These are phyloP conservation scores for Nasonia vitripennis DNA, from an alignment of 1,140 invertebrate species.

Conservation along the genomic window DNA sequence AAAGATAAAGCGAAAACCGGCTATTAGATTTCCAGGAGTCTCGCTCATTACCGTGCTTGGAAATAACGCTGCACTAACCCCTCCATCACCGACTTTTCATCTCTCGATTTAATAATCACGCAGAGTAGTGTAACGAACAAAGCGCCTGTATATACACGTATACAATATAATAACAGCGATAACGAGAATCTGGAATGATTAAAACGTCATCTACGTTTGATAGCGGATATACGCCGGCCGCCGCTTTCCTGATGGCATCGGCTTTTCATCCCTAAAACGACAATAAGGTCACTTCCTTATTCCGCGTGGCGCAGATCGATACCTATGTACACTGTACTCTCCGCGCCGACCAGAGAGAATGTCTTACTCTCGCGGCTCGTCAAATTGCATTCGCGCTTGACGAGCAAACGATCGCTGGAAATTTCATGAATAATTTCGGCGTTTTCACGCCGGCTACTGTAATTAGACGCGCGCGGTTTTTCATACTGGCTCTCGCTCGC, in stretches of 20 bases:
- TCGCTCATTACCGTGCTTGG: neutral
- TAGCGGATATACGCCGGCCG: neutral
- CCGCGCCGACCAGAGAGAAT: neutral
- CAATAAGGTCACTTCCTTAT: conserved; percentile 42
- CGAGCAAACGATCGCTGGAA: neutral
- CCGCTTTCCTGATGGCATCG: neutral
- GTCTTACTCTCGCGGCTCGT: neutral
- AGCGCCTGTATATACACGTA: neutral
- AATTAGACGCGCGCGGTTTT: neutral
- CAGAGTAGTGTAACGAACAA: neutral
- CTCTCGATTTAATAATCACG: neutral
- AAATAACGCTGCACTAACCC: neutral
- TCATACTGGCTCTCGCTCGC: neutral
- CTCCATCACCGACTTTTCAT: neutral
- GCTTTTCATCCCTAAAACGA: conserved; percentile 26
- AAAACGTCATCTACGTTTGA: conserved; percentile 33
- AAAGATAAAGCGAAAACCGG: no score
- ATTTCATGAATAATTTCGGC: neutral
- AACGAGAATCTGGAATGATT: conserved; percentile 21
- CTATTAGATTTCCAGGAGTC: no score
- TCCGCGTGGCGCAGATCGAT: neutral
- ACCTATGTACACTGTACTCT: neutral
- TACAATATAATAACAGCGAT: neutral
- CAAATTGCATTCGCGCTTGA: conserved; percentile 20
- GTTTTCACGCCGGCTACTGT: neutral